These are phyloP conservation scores for Setophaga coronata DNA, from an alignment of 2,113 vertebrate species.

Conservation along the genomic window DNA sequence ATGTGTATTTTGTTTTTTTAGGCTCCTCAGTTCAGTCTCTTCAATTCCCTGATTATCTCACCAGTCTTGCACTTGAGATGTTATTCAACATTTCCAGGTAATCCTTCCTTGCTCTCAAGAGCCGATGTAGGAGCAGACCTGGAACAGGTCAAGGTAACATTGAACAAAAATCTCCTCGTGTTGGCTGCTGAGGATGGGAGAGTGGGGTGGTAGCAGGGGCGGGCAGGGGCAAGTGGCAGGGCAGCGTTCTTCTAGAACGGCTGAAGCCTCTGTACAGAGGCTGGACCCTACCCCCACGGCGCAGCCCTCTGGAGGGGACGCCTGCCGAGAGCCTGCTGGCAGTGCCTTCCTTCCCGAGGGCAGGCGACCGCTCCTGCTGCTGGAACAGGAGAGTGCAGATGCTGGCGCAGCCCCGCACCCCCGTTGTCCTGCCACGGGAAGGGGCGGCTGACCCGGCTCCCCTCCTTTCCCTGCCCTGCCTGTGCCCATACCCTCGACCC, in stretches of 20 bases:
- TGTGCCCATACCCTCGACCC: neutral
- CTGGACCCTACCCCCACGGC: fast-evolving
- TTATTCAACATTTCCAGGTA: neutral
- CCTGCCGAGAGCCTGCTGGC: neutral
- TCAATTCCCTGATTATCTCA: neutral
- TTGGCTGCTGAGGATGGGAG: neutral
- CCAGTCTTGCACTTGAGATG: neutral
- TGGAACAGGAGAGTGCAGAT: too few relatives aligned
- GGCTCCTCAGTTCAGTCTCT: neutral
- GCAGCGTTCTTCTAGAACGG: neutral
- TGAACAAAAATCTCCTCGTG: neutral
- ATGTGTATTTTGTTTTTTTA: neutral
- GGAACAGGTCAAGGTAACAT: neutral
- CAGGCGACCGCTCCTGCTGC: neutral
- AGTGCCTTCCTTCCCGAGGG: neutral
- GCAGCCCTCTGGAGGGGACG: neutral
- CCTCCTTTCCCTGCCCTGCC: neutral
- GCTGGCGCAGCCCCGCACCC: neutral
- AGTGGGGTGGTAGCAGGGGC: neutral
- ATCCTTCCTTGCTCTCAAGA: neutral
- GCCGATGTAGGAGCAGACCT: neutral
- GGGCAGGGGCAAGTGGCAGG: neutral
- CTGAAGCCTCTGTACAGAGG: neutral
- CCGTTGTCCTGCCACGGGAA: too few relatives aligned
- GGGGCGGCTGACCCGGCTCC: too few relatives aligned